Percentiles rank a stretch among this genome's conserved stretches.
phyloP scores from a whole-genome alignment of 1,140 invertebrate species.

The Ostrea denselamellosa region DNA sequence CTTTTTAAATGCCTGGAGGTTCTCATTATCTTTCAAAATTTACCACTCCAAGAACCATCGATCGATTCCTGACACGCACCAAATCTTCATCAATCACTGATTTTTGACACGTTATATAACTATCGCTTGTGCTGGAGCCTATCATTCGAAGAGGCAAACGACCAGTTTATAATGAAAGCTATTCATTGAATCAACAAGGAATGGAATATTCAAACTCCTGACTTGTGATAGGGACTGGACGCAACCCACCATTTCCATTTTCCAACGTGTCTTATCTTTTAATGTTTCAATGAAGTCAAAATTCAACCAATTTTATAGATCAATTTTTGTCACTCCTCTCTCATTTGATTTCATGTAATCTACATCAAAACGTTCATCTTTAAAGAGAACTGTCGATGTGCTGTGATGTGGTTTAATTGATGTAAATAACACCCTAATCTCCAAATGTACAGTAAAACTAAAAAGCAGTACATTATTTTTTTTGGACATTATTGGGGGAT shows the following conservation, averaged over 20 bases:
- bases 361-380: too few species aligned
- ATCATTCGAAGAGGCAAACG: conserved; percentile 15
- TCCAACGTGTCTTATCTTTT: background rate
- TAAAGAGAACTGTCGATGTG: too few species aligned
- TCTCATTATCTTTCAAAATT: background rate
- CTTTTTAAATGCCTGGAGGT: background rate
- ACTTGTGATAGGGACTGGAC: background rate
- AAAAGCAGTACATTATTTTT: too few species aligned
- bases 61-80: conserved; percentile 9
- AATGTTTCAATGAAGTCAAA: too few species aligned
- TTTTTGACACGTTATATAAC: conserved; percentile 34
- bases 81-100: conserved; percentile 30
- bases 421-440: too few species aligned
- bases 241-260: background rate
- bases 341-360: too few species aligned
- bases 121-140: background rate
- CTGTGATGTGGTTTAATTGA: too few species aligned
- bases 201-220: background rate
- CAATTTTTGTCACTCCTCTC: too few species aligned
- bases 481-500: too few species aligned
- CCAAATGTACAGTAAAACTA: too few species aligned
- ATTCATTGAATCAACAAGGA: background rate
- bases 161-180: background rate
- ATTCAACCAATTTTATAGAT: too few species aligned
- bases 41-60: background rate